Evolutionary conservation across 2,113 vertebrate genomes (phyloP).

Genomic region (Notothenia rossii): DNA sequence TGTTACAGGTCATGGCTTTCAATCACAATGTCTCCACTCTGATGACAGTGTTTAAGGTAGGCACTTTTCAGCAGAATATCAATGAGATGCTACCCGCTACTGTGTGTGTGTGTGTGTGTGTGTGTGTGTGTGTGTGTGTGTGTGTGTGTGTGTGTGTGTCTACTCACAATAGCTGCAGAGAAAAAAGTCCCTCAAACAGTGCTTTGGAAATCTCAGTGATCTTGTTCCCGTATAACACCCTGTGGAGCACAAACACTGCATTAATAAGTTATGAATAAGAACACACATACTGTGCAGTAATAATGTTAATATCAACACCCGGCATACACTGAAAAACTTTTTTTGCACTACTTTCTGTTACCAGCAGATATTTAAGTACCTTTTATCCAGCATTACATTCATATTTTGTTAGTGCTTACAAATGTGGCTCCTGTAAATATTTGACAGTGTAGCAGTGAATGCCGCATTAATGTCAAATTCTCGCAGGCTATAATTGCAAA

Average conservation of each 20-base stretch:
- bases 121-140: conserved; percentile 15
- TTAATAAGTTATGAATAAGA: conserved; percentile 28
- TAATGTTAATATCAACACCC: conserved; percentile 4
- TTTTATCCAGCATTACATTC: background rate
- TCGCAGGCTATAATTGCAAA: background rate
- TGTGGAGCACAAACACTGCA: conserved; percentile 72
- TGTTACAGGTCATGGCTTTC: conserved; percentile 60
- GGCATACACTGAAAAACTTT: background rate
- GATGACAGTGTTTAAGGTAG: conserved; percentile 53
- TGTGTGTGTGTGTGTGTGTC: conserved; percentile 32
- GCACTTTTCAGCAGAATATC: conserved; percentile 56
- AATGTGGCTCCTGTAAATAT: background rate
- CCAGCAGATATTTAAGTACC: background rate
- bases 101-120: conserved; percentile 18
- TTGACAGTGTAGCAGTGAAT: conserved; percentile 1
- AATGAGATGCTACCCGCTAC: conserved; percentile 38
- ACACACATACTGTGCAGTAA: background rate
- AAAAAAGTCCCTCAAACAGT: conserved; percentile 96
- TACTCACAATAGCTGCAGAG: conserved; percentile 97
- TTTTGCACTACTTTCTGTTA: background rate
- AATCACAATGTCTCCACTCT: conserved; percentile 48
- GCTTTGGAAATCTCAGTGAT: conserved; percentile 98
- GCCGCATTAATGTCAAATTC: background rate
- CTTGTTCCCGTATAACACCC: conserved; percentile 98
- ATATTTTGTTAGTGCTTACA: background rate